Evolutionary conservation across 2,797 vertebrate species (phyloP), one percentile per base, ranked within the genome.

Genomic region (Argentina silus): DNA sequence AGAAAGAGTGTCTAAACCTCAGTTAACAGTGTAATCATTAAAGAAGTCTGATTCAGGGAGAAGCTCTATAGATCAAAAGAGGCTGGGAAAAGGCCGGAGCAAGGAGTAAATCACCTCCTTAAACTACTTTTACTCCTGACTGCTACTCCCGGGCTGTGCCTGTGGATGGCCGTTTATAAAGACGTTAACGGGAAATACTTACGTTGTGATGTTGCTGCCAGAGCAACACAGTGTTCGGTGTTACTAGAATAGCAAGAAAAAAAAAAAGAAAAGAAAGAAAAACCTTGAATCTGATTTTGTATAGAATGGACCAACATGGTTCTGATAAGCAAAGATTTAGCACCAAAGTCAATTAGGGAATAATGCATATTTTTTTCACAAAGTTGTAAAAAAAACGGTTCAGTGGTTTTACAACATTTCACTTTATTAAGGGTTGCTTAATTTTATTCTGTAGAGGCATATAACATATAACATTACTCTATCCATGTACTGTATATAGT

Each of bases 321-420:
- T 72, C 43, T 45, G 64, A 78, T 44, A 48, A 55, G 64, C 69
- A 69, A 50, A 53, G 8, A 17, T 67, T 77, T 72, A 67, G 72
- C 45, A 67, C n/a, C 56, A 67, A 71, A 11, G 59, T 61, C 19
- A 64, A 79, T 45, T 69, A 66, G 59, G 64, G 43, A 48, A 50
- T 50, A 67, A 62, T 62, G 66, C 15, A 57, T 2, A 51, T 45
- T 15, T 78, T 78, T 78, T 73, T 84, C 48, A 69, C 59, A 8
- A 78, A 77, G 44, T 36, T 42, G 43, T 83, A 15, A 66, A 82
- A 66, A 82, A 85, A 72, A 72, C 66, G 67, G 70, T 74, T 53
- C 45, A 80, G 77, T 78, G 69, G 78, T 57, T 82, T 80, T 71
- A 76, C 59, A 77, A 57, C 67, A 59, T 60, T 76, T 44, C 69